phyloP scores from a whole-genome alignment of 2,797 vertebrate species.

The Ptychobarbus kaznakovi region DNA sequence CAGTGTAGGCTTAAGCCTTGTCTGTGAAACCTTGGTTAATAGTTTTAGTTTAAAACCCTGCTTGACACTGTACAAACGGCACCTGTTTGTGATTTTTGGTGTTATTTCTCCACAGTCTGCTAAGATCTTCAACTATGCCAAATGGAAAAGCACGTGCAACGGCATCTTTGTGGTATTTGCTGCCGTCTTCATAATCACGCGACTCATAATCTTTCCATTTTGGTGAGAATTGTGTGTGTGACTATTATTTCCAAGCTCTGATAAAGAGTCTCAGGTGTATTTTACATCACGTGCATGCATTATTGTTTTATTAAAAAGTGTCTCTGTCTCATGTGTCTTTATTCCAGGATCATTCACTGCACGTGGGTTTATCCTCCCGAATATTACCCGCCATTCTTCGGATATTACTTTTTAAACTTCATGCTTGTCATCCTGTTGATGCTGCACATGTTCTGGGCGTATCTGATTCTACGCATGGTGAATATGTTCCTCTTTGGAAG shows the following conservation, averaged over 20 bases:
- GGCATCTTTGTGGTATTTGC: slow-evolving; percentile 88
- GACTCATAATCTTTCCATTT: slow-evolving; percentile 90
- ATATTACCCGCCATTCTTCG: slow-evolving; percentile 85
- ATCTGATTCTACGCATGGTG: slow-evolving; percentile 86
- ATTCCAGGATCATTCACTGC: slow-evolving; percentile 89
- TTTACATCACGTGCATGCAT: background rate
- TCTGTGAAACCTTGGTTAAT: too few species aligned
- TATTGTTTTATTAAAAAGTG: background rate
- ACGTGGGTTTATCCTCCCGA: slow-evolving; percentile 82
- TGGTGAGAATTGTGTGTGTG: slow-evolving; percentile 76
- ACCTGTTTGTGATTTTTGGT: background rate
- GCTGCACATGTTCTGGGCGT: slow-evolving; percentile 92
- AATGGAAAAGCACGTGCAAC: slow-evolving; percentile 86
- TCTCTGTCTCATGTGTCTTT: slow-evolving; percentile 5
- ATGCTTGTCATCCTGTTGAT: slow-evolving; percentile 83
- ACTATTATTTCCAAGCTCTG: background rate
- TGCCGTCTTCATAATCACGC: slow-evolving; percentile 83
- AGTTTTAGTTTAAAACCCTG: background rate
- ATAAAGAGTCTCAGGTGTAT: background rate
- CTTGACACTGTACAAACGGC: background rate
- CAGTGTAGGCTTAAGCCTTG: too few species aligned
- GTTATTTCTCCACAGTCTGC: slow-evolving; percentile 83
- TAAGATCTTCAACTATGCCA: slow-evolving; percentile 94
- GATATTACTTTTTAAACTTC: slow-evolving; percentile 89
- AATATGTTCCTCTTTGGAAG: slow-evolving; percentile 83